Evolutionary conservation across 1,140 invertebrate species (phyloP).

Genomic region (Drosophila willistoni): DNA sequence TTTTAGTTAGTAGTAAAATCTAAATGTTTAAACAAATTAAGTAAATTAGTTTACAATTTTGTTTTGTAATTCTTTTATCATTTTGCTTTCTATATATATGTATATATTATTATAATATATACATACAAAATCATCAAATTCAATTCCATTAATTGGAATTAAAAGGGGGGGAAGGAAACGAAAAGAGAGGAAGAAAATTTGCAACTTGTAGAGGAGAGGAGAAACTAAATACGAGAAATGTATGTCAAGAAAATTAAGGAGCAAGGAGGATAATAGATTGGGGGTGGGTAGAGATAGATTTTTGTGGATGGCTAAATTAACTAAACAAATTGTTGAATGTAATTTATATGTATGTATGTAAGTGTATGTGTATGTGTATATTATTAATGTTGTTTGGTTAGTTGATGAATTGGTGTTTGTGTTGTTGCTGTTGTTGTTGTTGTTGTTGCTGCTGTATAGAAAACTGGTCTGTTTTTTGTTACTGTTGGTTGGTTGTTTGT

Average conservation of each 20-base stretch:
- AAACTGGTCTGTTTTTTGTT: constrained; percentile 15
- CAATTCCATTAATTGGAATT: background rate
- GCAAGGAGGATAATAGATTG: background rate
- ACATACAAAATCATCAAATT: constrained; percentile 2
- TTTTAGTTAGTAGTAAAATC: constrained; percentile 27
- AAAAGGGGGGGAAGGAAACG: no score
- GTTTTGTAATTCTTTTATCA: constrained; percentile 10
- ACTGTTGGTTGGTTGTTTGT: constrained; percentile 25
- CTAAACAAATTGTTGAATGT: constrained; percentile 9
- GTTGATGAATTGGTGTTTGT: constrained; percentile 25
- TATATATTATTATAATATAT: constrained; percentile 28
- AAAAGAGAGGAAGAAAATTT: background rate
- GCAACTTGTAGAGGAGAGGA: background rate
- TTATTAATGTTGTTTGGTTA: constrained; percentile 8
- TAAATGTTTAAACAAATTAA: constrained; percentile 11
- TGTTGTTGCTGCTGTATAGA: background rate
- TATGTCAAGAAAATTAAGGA: background rate
- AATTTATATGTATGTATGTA: background rate
- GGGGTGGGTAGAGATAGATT: background rate
- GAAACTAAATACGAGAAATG: background rate
- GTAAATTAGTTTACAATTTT: constrained; percentile 18
- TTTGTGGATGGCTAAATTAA: background rate
- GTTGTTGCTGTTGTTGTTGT: constrained; percentile 6
- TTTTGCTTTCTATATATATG: constrained; percentile 35
- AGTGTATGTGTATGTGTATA: background rate